Evolutionary conservation across 2,113 vertebrate species (phyloP), one percentile per base, ranked within the genome.

Genomic region (Solea senegalensis): DNA sequence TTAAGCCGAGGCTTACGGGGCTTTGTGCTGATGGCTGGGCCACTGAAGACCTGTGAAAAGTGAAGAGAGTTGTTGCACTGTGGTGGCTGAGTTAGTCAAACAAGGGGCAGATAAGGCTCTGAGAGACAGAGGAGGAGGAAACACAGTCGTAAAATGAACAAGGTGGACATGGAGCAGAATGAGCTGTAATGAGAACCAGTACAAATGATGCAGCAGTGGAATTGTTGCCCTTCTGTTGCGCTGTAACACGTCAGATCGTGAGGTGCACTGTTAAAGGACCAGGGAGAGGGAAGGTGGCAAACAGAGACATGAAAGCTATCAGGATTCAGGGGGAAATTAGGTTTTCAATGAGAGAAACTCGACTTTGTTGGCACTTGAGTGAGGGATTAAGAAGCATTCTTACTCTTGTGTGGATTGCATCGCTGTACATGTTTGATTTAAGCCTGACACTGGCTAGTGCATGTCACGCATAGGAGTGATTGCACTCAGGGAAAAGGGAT

Each of bases 1-100:
- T 57, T 90, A 85, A 90, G 78, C 82, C 58, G n/a, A 81, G 69
- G 89, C 2, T 87, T 85, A 84, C 55, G 51, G 57, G 71, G 83
- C 86, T 75, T 74, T 85, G 63, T 78, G 80, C 81, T 81, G 79
- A 72, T 27, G 61, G 27, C 63, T 44, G 46, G 53, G 73, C 72
- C 59, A 57, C 58, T 71, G 62, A 76, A 78, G 76, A 82, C 61
- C 65, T 79, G 72, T 59, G 78, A 50, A 73, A 71, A 75, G 67
- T 56, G n/a, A 9, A 27, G 59, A 44, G 57, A 65, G 69, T 41
- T 40, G 45, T 4, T 67, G 52, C 62, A 48, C 7, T 9, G 51
- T 64, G 45, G 48, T 53, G 77, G 40, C 52, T 41, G 69, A 46
- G 28, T 60, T 39, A 21, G 9, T 49, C 45, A 48, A 60, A 21